Conservation (phyloP, 2,797 vertebrate species). For the Halcyon chelicuti region DNA sequence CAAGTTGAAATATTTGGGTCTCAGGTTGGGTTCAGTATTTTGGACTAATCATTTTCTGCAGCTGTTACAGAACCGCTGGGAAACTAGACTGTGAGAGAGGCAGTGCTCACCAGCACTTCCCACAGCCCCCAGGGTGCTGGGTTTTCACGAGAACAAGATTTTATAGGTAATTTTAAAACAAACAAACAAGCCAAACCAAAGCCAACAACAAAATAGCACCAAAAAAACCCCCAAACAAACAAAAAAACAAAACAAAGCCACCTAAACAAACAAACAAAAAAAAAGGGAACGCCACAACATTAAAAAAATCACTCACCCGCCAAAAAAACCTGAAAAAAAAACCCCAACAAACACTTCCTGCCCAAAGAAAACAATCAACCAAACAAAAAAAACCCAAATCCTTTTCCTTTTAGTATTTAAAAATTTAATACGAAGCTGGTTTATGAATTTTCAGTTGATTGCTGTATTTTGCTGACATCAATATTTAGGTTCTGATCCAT, state of each 20-base stretch:
- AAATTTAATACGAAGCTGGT: not conserved
- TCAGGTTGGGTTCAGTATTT: not conserved
- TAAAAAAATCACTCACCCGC: not conserved
- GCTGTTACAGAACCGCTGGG: not conserved
- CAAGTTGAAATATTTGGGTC: not conserved
- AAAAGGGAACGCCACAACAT: not conserved
- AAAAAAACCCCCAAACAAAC: not conserved
- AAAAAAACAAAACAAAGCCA: not conserved
- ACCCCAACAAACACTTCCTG: not conserved
- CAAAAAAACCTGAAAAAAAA: not conserved
- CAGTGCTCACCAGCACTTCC: not conserved
- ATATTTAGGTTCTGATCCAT: not conserved
- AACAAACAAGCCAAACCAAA: too few species aligned
- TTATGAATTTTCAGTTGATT: not conserved
- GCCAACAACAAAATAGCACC: not conserved
- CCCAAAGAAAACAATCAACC: rapidly evolving
- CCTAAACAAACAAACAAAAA: too few species aligned
- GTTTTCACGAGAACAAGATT: not conserved
- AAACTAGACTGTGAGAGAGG: not conserved
- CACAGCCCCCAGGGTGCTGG: rapidly evolving
- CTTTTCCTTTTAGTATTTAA: not conserved
- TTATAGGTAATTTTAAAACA: not conserved
- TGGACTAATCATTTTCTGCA: not conserved
- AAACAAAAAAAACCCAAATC: not conserved
- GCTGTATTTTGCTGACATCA: not conserved